Evolutionary conservation across 2,888 invertebrate species (phyloP), one percentile per base, ranked within the genome.

Genomic region (Nebria salina): DNA sequence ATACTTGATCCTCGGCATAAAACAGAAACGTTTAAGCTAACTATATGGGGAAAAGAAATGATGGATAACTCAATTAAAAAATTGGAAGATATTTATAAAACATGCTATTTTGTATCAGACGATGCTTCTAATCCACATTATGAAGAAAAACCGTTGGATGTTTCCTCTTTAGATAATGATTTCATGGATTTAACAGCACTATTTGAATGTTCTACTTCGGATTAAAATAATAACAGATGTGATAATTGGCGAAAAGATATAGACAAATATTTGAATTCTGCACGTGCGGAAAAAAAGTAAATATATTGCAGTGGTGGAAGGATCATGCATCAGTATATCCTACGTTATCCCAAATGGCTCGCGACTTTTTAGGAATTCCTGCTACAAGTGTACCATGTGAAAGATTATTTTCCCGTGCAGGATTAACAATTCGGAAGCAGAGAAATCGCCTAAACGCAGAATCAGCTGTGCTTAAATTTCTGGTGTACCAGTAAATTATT

Each of bases 391-490:
- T 82, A 25, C 77, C 84, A 15, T 78, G 77, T 20, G 83, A 83
- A 80, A 77, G 83, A 66, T 68, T 83, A 72, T 84, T 83, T 81
- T 83, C 83, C 20, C 20, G 20, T 20, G 20, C 20, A 20, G 20
- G 20, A 20, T 20, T 20, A 20, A 20, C 20, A 20, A 54, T 68
- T 68, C 65, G 83, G 82, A 11, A 82, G 11, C 83, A 83, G 72
- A 75, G 82, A 15, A 83, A 82, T 43, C 34, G 81, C 41, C 75
- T 84, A 15, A 80, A 70, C 54, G 83, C 82, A 6, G 20, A 81
- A 78, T 64, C 81, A 20, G 20, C 72, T 83, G 25, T 83, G 83
- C 41, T 95, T 76, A 26, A 76, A 76, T 76, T 66, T 66, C 8
- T 76, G 66, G 66, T n/a, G 2, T 20, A 42, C 42, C 11, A 15